Base-by-base conservation (phyloP, 2,797 vertebrate genomes). In the Fistularia tabacaria region DNA sequence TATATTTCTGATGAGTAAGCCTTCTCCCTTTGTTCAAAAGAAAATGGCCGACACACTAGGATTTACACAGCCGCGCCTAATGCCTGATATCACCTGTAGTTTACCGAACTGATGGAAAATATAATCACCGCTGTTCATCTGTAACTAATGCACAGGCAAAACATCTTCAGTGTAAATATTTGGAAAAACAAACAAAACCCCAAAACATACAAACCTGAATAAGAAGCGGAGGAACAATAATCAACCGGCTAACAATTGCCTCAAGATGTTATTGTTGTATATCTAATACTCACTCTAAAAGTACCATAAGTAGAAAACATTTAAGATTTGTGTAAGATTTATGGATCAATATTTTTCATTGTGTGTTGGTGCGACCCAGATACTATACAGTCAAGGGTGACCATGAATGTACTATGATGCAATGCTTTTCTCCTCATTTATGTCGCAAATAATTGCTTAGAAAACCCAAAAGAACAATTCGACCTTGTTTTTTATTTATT, bases 171-270 rank as follows among this genome's bases (percentile, higher is more conserved):
- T 51, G 49, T 61, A 49, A 25, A 25, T 57, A 51, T 40, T 6
- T 25, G 14, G 7, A 50, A 14, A 50, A 51, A 42, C n/a, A 40
- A 40, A 11, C 14, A 9, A 12, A 14, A 7, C 5, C 2, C 11
- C 8, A 12, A 11, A 12, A 36, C 7, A 49, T 8, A 52, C 42
- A 14, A 15, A 14, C 14, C 14, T 51, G 25, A 54, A 57, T 39
- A 66, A 62, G 52, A 46, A 43, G 45, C 53, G 44, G 37, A 69
- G 25, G 25, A 69, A 71, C 53, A 44, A 69, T 53, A 37, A 58
- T 58, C 13, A 47, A 62, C 15, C 45, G 54, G 42, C 64, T 14
- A 54, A 55, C 8, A 54, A 48, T 47, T 42, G 60, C 59, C 44
- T 55, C 6, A 36, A 37, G 44, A 49, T 49, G 13, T 53, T 41